Base-by-base conservation (phyloP, 2,888 invertebrate genomes). In the Neria commutata region DNA sequence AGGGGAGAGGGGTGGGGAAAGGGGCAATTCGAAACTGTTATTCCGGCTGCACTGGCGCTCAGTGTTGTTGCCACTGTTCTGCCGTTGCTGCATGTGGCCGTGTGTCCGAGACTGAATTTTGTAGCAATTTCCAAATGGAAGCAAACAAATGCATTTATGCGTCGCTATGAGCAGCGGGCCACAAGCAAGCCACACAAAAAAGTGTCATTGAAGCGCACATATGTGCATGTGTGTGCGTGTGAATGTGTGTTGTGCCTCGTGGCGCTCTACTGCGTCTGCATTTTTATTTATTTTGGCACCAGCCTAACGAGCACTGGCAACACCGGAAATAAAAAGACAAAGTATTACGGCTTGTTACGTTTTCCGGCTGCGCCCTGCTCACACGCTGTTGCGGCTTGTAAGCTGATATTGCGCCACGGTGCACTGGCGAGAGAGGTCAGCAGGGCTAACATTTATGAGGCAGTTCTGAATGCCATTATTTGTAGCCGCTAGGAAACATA, bases 91-190 rank as follows among this genome's bases (percentile, higher is more conserved):
- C n/a, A 8, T n/a, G 4, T 37, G 37, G 4, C 37, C 8, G 37
- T 37, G 6, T 8, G 8, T 37, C n/a, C n/a, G n/a, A n/a, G n/a
- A n/a, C n/a, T n/a, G n/a, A n/a, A n/a, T n/a, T n/a, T n/a, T n/a
- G n/a, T 49, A 29, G 49, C 49, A 29, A 49, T 49, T 49, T 49
- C n/a, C 29, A 49, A 49, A 49, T 49, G 17, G 29, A 49, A 49
- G 29, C 49, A 49, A 49, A 49, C 29, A 49, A 49, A 49, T 49
- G 49, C 25, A 49, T 49, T 49, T 49, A 49, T 49, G 49, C 10
- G 3, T 14, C 16, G 8, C 10, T n/a, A 49, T 49, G 33, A 25
- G 29, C 49, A 10, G n/a, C 23, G 5, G 8, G 16, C 49, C 37
- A 37, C 4, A 8, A 4, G 4, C 37, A 5, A n/a, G 37, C 37